Evolutionary conservation across 2,797 vertebrate genomes (phyloP).

Genomic region (Thalassophryne amazonica): DNA sequence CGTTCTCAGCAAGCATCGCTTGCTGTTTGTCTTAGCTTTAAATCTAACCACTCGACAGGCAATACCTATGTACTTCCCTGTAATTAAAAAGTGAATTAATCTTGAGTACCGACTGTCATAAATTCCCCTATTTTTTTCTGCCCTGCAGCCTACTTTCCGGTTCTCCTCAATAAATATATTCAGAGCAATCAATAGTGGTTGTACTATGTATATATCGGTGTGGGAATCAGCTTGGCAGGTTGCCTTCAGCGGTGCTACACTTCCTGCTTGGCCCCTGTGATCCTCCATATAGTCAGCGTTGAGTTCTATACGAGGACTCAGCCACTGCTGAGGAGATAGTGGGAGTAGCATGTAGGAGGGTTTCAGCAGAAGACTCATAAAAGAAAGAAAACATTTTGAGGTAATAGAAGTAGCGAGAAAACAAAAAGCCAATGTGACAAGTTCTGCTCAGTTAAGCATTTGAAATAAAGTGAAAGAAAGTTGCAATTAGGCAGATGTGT

Average conservation of each 20-base stretch:
- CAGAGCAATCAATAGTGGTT: conserved; percentile 49
- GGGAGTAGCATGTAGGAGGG: conserved; percentile 17
- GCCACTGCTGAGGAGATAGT: conserved; percentile 6
- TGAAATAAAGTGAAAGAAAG: conserved; percentile 49
- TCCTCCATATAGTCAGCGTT: conserved; percentile 31
- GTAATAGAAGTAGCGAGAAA: neutral
- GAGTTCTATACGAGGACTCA: conserved; percentile 31
- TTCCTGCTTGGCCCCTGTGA: conserved; percentile 12
- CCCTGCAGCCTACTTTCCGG: conserved; percentile 13
- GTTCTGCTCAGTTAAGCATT: conserved; percentile 37
- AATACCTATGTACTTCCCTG: conserved; percentile 57
- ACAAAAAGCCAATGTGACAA: conserved; percentile 12
- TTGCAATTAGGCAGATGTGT: conserved; percentile 76
- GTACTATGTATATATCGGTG: conserved; percentile 52
- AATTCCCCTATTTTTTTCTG: conserved; percentile 51
- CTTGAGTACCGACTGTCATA: conserved; percentile 51
- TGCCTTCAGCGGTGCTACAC: conserved; percentile 42
- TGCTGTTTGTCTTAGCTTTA: conserved; percentile 49
- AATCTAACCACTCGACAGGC: conserved; percentile 59
- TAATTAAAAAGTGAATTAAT: conserved; percentile 74
- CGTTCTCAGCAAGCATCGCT: conserved; percentile 59
- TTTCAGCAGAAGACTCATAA: conserved; percentile 15
- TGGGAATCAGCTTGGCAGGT: conserved; percentile 39
- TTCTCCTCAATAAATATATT: conserved; percentile 48
- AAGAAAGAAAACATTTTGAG: too few species aligned